Evolutionary conservation across 2,113 vertebrate species (phyloP).

Genomic region (Rhizomys pruinosus): DNA sequence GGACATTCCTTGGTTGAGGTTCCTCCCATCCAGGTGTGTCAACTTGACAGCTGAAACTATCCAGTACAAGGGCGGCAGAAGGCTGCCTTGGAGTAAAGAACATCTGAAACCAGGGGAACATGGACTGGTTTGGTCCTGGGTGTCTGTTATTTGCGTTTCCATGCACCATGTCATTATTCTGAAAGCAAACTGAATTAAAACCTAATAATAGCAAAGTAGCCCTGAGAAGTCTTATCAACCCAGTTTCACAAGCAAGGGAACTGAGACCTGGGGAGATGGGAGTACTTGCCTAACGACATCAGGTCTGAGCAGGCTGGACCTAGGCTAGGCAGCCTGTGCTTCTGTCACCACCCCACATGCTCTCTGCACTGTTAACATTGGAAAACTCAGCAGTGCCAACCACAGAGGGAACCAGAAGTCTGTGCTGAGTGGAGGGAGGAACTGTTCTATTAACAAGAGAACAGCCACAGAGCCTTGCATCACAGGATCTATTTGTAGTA

Average conservation of each 20-base stretch:
- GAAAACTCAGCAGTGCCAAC: background rate
- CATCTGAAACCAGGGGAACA: background rate
- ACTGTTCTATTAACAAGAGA: background rate
- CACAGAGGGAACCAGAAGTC: background rate
- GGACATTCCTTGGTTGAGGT: no score
- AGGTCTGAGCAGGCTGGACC: background rate
- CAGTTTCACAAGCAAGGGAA: background rate
- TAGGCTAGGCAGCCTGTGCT: background rate
- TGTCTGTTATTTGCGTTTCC: background rate
- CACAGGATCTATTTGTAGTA: background rate
- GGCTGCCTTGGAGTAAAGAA: background rate
- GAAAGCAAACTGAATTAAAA: background rate
- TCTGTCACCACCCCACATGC: rapidly evolving
- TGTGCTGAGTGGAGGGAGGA: background rate
- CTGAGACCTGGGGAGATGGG: background rate
- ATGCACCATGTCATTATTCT: background rate
- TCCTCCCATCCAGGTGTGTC: no score
- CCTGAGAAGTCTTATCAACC: background rate
- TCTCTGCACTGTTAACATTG: rapidly evolving
- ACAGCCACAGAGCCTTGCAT: background rate
- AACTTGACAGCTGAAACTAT: no score
- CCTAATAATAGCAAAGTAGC: background rate
- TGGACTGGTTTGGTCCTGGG: background rate
- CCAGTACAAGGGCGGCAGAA: no score
- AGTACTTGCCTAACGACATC: background rate